Base-by-base conservation (phyloP, 1,140 invertebrate species). In the Aphaenogaster floridana region DNA sequence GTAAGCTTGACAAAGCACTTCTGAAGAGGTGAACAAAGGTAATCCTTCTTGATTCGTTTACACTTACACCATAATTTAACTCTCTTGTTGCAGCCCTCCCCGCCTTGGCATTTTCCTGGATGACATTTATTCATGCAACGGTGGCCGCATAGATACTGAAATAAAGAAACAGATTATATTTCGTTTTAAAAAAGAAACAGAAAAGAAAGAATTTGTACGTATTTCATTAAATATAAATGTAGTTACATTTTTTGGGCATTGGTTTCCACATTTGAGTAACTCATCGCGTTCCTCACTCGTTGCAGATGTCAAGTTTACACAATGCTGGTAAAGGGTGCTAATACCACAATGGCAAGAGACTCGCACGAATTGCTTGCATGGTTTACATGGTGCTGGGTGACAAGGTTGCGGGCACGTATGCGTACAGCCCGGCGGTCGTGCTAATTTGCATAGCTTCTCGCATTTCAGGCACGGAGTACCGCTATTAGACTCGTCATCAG, bases 221-320 rank as follows among this genome's bases (percentile, higher is more conserved):
- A 15, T 36, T 64, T 72, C 36, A 78, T 15, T 5, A 17, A 61
- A 45, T 59, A 61, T 39, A 68, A 86, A 64, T 52, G 50, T 87
- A 95, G 95, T 96, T 95, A 98, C 98, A 96, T 96, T 97, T 95
- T 97, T 98, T 1, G 98, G 97, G 93, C 99, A 99, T 84, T 97
- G 98, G 94, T 98, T 98, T 68, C 97, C 97, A 93, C 98, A 99
- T 83, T 97, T 97, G 42, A 97, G 95, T 88, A 97, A 93, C 87
- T 95, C 93, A 61, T 96, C 94, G 48, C 96, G 96, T 48, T 94
- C 89, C 5, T 96, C 93, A 6, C 90, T 86, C 5, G 94, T 96
- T 3, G 96, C 95, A 15, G 94, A 93, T 8, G 96, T 96, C 91
- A 97, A 96, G 89, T 97, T 96, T 52, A 94, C 93, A 92, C 98